Conservation (phyloP, 2,888 invertebrate genomes). For the Drosophila suboccidentalis region DNA sequence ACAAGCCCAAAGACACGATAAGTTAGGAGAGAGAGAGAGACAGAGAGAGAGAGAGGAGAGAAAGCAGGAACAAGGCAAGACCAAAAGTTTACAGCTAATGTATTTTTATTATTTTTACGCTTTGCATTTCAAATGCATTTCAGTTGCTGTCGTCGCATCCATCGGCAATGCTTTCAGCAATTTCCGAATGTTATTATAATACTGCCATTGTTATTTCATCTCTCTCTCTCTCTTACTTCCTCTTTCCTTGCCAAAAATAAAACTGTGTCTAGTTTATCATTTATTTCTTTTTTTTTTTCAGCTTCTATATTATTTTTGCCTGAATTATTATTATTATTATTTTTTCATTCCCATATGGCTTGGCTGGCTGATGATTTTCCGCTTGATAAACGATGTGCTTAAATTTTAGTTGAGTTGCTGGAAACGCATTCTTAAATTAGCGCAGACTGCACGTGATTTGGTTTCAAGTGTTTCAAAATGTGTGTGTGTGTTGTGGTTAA, state of each 20-base stretch:
- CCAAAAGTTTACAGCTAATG: conserved; percentile 72
- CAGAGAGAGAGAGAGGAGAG: background rate
- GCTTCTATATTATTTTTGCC: background rate
- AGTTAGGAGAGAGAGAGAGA: conserved; percentile 1
- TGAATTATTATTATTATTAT: conserved; percentile 35
- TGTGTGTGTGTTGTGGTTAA: conserved; percentile 16
- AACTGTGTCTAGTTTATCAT: conserved; percentile 5
- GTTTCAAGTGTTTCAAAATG: conserved; percentile 27
- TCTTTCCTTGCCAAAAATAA: background rate
- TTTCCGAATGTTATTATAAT: conserved; percentile 59
- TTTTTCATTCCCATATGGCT: conserved; percentile 36
- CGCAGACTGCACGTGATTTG: conserved; percentile 66
- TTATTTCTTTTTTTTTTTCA: conserved; percentile 9
- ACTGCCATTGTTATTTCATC: conserved; percentile 47
- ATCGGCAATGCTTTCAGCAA: conserved; percentile 51
- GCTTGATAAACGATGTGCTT: conserved; percentile 32
- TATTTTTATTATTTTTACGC: conserved; percentile 78
- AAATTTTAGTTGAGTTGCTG: conserved; percentile 22
- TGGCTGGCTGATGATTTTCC: conserved; percentile 8
- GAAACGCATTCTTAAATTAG: conserved; percentile 66
- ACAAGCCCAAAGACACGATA: conserved; percentile 7
- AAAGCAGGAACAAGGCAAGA: conserved; percentile 6
- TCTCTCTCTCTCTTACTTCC: background rate
- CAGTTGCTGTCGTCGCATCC: conserved; percentile 46
- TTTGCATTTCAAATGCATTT: conserved; percentile 78